These are phyloP conservation scores for Mustelus asterias DNA, from an alignment of 2,113 vertebrate genomes.

Conservation along the genomic window DNA sequence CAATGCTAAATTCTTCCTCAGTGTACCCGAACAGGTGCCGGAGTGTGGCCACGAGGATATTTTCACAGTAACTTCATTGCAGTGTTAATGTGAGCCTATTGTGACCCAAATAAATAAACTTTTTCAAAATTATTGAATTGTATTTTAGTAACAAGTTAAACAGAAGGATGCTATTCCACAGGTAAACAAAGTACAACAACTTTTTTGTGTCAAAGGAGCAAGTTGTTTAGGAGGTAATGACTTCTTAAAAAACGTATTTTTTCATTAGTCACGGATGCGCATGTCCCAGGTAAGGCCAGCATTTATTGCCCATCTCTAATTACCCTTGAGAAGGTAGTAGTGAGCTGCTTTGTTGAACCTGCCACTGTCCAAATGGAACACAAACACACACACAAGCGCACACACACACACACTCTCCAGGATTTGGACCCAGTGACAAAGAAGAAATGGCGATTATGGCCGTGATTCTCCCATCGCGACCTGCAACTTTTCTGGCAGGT, in stretches of 20 bases:
- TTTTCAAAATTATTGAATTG: background rate
- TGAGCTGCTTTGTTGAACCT: background rate
- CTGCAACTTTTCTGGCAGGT: no score
- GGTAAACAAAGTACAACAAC: background rate
- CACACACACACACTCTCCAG: no score
- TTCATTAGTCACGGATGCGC: background rate
- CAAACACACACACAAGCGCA: no score
- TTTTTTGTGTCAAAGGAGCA: background rate
- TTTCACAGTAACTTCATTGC: no score
- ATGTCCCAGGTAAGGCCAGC: background rate
- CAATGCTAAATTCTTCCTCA: no score
- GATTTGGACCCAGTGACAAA: no score
- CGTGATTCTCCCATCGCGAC: no score
- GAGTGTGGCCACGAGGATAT: no score
- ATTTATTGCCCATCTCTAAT: background rate
- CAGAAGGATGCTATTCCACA: background rate
- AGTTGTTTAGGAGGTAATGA: background rate
- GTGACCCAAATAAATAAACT: no score
- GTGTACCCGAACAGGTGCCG: no score
- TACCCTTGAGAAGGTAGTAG: background rate
- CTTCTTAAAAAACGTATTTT: background rate
- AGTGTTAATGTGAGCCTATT: no score
- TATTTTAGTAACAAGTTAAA: background rate
- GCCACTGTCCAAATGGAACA: background rate
- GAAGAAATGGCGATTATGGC: no score